Percentiles rank a stretch among this genome's conserved stretches.
Conservation (phyloP, 1,140 invertebrate genomes). For the Drosophila suzukii region DNA sequence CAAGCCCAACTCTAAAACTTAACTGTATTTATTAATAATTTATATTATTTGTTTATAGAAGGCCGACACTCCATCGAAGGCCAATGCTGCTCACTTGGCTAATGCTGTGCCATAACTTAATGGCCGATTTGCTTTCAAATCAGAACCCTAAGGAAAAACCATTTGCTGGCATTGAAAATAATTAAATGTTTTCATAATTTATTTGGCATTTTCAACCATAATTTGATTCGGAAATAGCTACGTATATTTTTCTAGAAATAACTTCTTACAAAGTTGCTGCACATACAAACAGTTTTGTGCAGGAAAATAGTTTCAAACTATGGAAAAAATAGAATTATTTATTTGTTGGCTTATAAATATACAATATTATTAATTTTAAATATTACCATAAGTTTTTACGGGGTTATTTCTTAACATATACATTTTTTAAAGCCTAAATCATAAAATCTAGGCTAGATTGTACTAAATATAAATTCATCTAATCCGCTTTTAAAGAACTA, state of each 20-base stretch:
- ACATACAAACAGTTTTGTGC: background rate
- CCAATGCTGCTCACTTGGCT: constrained; percentile 43
- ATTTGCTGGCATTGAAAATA: constrained; percentile 47
- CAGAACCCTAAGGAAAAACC: constrained; percentile 30
- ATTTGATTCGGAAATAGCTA: constrained; percentile 3
- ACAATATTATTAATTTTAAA: background rate
- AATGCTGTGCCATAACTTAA: constrained; percentile 46
- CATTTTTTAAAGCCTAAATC: no score
- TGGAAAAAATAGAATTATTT: no score
- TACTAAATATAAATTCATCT: no score
- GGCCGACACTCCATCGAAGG: constrained; percentile 34
- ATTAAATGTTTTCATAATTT: constrained; percentile 35
- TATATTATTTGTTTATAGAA: constrained; percentile 56
- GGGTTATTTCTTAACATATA: no score
- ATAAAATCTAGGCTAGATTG: no score
- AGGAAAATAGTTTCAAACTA: background rate
- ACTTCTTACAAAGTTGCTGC: background rate
- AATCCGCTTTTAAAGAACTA: no score
- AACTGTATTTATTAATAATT: constrained; percentile 50
- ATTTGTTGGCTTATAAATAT: background rate
- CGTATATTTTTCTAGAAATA: background rate
- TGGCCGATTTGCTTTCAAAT: constrained; percentile 46
- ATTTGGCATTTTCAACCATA: constrained; percentile 33
- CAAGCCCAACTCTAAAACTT: constrained; percentile 24
- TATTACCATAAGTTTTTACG: no score